These are phyloP conservation scores for Amorpha juglandis DNA, from an alignment of 2,888 invertebrate genomes.

Conservation along the genomic window DNA sequence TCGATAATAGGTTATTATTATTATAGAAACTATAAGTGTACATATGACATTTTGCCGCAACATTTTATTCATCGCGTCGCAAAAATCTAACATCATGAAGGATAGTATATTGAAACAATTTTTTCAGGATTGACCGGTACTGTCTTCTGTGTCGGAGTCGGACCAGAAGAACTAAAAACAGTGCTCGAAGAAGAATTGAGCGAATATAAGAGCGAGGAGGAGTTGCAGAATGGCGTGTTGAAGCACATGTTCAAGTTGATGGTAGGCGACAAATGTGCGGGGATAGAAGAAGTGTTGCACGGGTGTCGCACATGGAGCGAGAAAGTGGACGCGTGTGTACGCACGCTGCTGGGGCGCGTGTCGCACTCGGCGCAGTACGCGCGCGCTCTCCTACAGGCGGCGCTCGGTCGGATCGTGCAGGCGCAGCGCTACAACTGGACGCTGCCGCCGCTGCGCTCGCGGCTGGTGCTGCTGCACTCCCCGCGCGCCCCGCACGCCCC, in stretches of 20 bases:
- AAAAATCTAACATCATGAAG: too few relatives aligned
- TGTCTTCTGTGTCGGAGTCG: constrained; percentile 59
- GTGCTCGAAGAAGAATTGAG: constrained; percentile 48
- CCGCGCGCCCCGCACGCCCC: constrained; percentile 33
- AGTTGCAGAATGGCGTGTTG: constrained; percentile 53
- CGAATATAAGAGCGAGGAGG: constrained; percentile 43
- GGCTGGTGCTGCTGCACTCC: constrained; percentile 47
- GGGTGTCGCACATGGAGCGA: constrained; percentile 42
- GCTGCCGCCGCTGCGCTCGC: constrained; percentile 45
- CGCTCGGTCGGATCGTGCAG: constrained; percentile 45
- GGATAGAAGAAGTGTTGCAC: constrained; percentile 32
- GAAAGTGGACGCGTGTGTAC: constrained; percentile 49
- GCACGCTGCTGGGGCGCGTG: constrained; percentile 51
- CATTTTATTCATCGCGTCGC: too few relatives aligned
- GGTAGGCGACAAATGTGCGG: constrained; percentile 29
- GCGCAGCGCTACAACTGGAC: constrained; percentile 36
- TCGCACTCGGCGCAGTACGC: constrained; percentile 61
- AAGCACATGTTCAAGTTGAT: constrained; percentile 52
- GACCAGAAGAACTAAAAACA: constrained; percentile 50
- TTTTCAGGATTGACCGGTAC: constrained; percentile 55
- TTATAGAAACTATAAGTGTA: too few relatives aligned
- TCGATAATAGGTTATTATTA: too few relatives aligned
- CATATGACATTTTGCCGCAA: too few relatives aligned
- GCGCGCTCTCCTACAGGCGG: constrained; percentile 49
- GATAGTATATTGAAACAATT: too few relatives aligned